phyloP scores from a whole-genome alignment of 2,888 invertebrate genomes.

The Pyrrhosoma nymphula region DNA sequence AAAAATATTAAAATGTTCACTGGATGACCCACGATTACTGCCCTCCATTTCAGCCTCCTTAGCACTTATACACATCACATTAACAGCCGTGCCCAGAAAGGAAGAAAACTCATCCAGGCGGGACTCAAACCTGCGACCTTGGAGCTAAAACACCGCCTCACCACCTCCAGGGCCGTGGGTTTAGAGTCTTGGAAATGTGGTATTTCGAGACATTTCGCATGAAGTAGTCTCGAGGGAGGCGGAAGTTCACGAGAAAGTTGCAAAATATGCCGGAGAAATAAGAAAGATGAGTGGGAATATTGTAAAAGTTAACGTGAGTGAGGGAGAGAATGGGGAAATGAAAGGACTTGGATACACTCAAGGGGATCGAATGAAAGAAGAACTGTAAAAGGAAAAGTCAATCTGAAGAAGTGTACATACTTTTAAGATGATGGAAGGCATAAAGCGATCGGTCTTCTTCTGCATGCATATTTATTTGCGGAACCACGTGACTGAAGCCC shows the following conservation, averaged over 20 bases:
- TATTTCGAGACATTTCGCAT: no score
- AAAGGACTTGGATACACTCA: not conserved
- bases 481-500: not conserved
- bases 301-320: not conserved
- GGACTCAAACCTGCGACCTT: no score
- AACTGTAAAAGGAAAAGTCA: slow-evolving; percentile 16
- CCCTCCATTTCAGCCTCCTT: no score
- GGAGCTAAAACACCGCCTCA: no score
- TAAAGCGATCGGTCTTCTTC: not conserved
- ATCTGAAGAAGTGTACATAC: slow-evolving; percentile 22
- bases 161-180: no score
- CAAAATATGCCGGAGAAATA: not conserved
- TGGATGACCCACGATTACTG: no score
- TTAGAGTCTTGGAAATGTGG: no score
- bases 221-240: not conserved
- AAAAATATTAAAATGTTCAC: no score
- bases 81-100: no score
- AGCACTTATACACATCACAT: no score
- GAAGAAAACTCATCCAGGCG: no score
- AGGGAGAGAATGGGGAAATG: not conserved
- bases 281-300: not conserved
- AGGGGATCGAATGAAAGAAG: not conserved
- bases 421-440: not conserved
- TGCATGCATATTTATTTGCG: slow-evolving; percentile 1
- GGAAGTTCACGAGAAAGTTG: not conserved